Evolutionary conservation across 2,797 vertebrate species (phyloP).

Genomic region (Scyliorhinus canicula): DNA sequence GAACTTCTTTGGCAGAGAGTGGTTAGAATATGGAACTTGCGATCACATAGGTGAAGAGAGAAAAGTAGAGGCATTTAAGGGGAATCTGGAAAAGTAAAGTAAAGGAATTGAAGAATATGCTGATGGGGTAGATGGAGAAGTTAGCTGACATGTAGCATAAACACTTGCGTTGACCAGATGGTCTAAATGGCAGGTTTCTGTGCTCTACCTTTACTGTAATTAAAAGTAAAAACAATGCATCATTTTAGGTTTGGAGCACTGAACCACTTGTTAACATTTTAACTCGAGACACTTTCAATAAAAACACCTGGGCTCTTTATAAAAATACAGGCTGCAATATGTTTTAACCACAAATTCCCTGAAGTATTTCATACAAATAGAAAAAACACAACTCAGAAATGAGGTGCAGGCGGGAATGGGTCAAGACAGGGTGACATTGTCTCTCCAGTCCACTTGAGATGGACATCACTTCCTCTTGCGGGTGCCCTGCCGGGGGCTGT

Average conservation of each 20-base stretch:
- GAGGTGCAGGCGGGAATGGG: too few relatives aligned
- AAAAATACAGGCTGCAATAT: slow-evolving; percentile 27
- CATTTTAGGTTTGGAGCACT: background rate
- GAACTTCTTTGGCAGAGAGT: background rate
- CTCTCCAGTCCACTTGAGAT: slow-evolving; percentile 39
- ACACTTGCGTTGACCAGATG: background rate
- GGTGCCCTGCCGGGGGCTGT: background rate
- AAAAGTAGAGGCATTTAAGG: background rate
- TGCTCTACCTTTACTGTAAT: background rate
- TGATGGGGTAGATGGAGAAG: too few relatives aligned
- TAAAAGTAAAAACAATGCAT: background rate
- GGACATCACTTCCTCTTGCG: slow-evolving; percentile 18
- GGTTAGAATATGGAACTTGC: background rate
- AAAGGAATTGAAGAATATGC: background rate
- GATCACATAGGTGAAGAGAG: background rate
- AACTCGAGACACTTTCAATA: background rate
- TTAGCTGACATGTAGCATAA: background rate
- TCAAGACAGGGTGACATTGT: background rate
- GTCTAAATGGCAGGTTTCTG: background rate
- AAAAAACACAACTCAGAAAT: background rate
- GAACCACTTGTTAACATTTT: background rate
- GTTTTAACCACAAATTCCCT: slow-evolving; percentile 20
- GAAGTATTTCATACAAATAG: slow-evolving; percentile 17
- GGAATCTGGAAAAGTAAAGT: background rate
- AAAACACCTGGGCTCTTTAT: slow-evolving; percentile 21